Evolutionary conservation across 2,888 invertebrate genomes (phyloP), one percentile per base, ranked within the genome.

Genomic region (Pelosia muscerda): DNA sequence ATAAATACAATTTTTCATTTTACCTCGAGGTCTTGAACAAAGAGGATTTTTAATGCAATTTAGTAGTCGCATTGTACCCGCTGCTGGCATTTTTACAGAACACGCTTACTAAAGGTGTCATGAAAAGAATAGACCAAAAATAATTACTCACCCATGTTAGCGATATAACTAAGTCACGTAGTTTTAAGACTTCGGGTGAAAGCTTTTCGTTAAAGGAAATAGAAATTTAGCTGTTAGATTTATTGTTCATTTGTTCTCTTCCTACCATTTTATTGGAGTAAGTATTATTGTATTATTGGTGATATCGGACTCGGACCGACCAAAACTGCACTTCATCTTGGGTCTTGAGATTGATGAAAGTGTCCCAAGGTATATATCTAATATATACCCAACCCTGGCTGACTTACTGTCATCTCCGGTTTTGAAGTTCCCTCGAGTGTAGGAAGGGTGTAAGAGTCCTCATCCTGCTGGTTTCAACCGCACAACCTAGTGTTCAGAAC

Each of bases 31-130:
- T 69, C 69, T 80, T 76, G 78, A 81, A 85, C 86, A 87, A 88
- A 91, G 86, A 74, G 81, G 88, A 89, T 88, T 90, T 87, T 90
- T 90, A 90, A 91, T 90, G 88, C 88, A 92, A 88, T 90, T 89
- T 87, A 84, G 83, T 85, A 81, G 82, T 84, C 77, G 83, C 86
- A 85, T 86, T 83, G 82, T 84, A 53, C 76, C 78, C 66, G 72
- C 67, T 70, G 78, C 78, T 79, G 68, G 77, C 77, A 78, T 78
- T 85, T 86, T 87, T 84, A 82, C 78, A 79, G 75, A 80, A 81
- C 78, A 74, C 79, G 75, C 83, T 84, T 82, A 84, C 81, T 77
- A 80, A 83, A 86, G 84, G 82, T 86, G 84, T 83, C 82, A 82
- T 59, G 69, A 74, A 70, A 73, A 81, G 77, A 83, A 83, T 79